These are phyloP conservation scores for Ceratitis capitata DNA, from an alignment of 1,140 invertebrate species.

Conservation along the genomic window DNA sequence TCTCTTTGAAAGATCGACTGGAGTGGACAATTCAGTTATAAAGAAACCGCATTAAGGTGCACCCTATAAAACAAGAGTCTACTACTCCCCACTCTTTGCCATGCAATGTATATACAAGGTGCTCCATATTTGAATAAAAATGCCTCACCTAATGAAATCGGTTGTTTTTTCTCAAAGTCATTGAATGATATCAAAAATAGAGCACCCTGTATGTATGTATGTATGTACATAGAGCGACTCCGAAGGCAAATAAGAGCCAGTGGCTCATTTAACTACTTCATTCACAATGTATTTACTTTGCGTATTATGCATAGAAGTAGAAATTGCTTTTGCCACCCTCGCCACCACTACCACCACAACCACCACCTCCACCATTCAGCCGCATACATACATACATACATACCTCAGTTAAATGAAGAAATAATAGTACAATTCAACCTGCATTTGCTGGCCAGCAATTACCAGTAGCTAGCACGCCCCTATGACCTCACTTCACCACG, in stretches of 20 bases:
- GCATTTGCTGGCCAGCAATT: slow-evolving; percentile 2
- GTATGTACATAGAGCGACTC: no score
- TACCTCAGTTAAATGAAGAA: neutral
- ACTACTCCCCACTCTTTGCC: no score
- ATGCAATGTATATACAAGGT: no score
- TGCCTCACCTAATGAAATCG: no score
- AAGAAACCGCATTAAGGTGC: no score
- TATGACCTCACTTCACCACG: neutral
- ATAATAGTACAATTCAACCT: neutral
- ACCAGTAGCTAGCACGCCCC: neutral
- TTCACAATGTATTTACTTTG: slow-evolving; percentile 21
- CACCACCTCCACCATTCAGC: neutral
- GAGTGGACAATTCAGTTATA: no score
- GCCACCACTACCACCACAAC: neutral
- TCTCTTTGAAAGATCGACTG: no score
- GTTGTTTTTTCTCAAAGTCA: no score
- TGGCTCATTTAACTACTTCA: neutral
- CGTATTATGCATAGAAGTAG: slow-evolving; percentile 14
- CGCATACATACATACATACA: no score
- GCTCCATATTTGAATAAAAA: no score
- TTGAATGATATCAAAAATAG: no score
- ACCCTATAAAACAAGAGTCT: no score
- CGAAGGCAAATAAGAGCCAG: neutral
- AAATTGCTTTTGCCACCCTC: neutral
- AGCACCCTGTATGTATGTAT: slow-evolving; percentile 5